A percentile compares a stretch with the other conserved stretches of the same genome.
These are phyloP conservation scores for Bemisia tabaci DNA, from an alignment of 1,140 invertebrate genomes.

Conservation along the genomic window DNA sequence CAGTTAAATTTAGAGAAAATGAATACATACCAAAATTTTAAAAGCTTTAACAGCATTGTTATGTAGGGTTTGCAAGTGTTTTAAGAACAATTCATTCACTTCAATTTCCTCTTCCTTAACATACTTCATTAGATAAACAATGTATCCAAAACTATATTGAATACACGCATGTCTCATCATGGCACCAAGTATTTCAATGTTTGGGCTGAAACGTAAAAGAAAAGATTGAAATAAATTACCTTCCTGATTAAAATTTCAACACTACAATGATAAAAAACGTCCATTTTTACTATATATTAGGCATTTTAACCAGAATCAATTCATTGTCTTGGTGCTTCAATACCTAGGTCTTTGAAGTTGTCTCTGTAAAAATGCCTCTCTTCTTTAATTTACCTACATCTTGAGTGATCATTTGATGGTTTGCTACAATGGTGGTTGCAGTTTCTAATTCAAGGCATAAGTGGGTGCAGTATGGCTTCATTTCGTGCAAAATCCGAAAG, in stretches of 20 bases:
- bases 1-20: no score
- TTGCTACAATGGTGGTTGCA: constrained; percentile 8
- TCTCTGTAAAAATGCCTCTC: not conserved
- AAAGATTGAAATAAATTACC: constrained; percentile 20
- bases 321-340: no score
- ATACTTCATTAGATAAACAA: constrained; percentile 49
- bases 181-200: constrained; percentile 52
- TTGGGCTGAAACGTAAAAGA: constrained; percentile 39
- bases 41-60: no score
- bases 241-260: no score
- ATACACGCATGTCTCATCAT: constrained; percentile 46
- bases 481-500: not conserved
- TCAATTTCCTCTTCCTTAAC: constrained; percentile 42
- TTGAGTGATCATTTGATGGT: constrained; percentile 1
- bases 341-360: not conserved
- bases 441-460: not conserved
- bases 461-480: not conserved
- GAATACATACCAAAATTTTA: no score
- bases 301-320: no score
- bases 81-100: constrained; percentile 26
- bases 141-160: constrained; percentile 43
- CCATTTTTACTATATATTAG: no score
- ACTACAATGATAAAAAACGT: no score
- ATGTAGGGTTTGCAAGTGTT: constrained; percentile 15
- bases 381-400: constrained; percentile 1